Percentiles rank a stretch among this genome's conserved stretches.
Conservation (phyloP, 2,888 invertebrate genomes). For the Phymatocera aterrima region DNA sequence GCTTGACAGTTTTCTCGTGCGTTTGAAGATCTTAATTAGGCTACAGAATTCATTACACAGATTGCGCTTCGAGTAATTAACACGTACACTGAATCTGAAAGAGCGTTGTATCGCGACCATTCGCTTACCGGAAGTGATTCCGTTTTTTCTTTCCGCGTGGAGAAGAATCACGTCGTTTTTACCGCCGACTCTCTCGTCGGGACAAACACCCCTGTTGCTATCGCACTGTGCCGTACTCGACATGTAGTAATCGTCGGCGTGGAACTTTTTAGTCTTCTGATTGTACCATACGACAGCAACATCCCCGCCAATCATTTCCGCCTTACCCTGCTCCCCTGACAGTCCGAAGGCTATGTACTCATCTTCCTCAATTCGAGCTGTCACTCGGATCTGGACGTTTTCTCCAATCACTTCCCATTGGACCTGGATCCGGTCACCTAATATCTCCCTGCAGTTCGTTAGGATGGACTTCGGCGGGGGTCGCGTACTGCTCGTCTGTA, state of each 20-base stretch:
- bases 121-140: constrained; percentile 81
- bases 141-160: constrained; percentile 86
- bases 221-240: constrained; percentile 89
- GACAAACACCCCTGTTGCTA: constrained; percentile 89
- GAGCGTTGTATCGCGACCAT: background rate
- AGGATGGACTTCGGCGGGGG: constrained; percentile 78
- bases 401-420: constrained; percentile 90
- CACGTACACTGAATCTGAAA: background rate
- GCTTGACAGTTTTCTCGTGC: background rate
- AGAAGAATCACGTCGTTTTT: constrained; percentile 86
- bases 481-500: constrained; percentile 88
- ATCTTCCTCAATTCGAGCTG: constrained; percentile 87
- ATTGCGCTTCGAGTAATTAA: background rate
- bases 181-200: constrained; percentile 88
- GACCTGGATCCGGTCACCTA: constrained; percentile 89
- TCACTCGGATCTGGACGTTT: constrained; percentile 85
- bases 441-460: constrained; percentile 90
- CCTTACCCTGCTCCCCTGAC: constrained; percentile 85
- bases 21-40: background rate
- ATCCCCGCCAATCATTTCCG: constrained; percentile 89
- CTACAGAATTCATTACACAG: no score
- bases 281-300: constrained; percentile 89
- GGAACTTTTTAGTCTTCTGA: constrained; percentile 78
- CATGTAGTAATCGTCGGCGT: constrained; percentile 91
- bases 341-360: constrained; percentile 94